Evolutionary conservation across 2,797 vertebrate species (phyloP).

Genomic region (Octomys mimax): DNA sequence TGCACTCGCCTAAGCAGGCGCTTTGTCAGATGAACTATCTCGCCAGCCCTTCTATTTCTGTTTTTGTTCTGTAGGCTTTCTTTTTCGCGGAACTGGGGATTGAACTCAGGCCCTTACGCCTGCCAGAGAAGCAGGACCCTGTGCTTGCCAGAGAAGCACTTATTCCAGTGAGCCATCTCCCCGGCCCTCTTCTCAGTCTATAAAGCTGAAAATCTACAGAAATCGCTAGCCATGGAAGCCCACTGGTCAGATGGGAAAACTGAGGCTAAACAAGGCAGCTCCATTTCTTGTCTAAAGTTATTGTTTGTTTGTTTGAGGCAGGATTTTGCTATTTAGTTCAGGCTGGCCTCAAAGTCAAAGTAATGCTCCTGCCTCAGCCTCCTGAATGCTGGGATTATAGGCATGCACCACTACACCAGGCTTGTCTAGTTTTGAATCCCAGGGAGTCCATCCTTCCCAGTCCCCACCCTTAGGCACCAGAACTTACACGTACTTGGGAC

Average conservation of each 20-base stretch:
- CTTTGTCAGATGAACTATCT: too few relatives aligned
- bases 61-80: too few relatives aligned
- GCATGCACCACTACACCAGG: background rate
- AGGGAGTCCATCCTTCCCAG: background rate
- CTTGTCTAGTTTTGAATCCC: background rate
- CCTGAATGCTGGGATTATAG: background rate
- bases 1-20: too few relatives aligned
- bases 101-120: too few relatives aligned
- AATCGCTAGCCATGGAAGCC: background rate
- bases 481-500: constrained; percentile 28
- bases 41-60: too few relatives aligned
- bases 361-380: background rate
- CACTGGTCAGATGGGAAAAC: background rate
- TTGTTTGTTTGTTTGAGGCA: background rate
- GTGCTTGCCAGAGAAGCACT: too few relatives aligned
- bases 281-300: background rate
- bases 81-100: too few relatives aligned
- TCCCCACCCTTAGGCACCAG: background rate
- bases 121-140: too few relatives aligned
- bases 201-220: background rate
- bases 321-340: background rate
- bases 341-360: background rate
- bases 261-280: background rate
- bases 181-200: background rate
- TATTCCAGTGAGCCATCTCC: too few relatives aligned